A percentile compares a stretch with the other conserved stretches of the same genome.
phyloP scores from a whole-genome alignment of 2,113 vertebrate genomes.

The Acinonyx jubatus region DNA sequence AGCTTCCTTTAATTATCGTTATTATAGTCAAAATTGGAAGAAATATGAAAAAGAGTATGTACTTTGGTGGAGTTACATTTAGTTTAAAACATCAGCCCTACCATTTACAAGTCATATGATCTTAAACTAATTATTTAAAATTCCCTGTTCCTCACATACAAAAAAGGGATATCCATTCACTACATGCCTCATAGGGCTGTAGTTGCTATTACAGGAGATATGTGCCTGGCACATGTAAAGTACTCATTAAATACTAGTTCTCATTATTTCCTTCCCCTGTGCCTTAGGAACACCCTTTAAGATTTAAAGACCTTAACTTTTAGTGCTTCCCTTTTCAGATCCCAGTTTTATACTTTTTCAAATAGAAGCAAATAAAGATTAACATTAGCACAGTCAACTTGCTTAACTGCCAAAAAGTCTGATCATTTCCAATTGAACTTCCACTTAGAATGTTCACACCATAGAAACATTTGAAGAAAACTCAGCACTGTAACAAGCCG shows the following conservation, averaged over 20 bases:
- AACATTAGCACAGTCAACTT: not conserved
- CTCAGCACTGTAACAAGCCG: not conserved
- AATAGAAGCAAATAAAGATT: conserved; percentile 23
- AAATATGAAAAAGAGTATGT: not conserved
- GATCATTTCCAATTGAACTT: conserved; percentile 3
- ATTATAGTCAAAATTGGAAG: not conserved
- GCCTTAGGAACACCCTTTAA: not conserved
- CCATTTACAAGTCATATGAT: not conserved
- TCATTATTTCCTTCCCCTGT: not conserved
- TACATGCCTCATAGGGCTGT: not conserved
- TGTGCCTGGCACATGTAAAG: not conserved
- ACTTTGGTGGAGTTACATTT: not conserved
- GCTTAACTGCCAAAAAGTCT: not conserved
- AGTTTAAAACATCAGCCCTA: not conserved
- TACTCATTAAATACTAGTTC: not conserved
- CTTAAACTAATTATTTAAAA: not conserved
- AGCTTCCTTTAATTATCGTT: not conserved
- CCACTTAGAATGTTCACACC: not conserved
- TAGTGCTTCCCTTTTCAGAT: not conserved
- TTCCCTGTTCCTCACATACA: not conserved
- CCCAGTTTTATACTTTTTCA: conserved; percentile 1
- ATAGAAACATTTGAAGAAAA: conserved; percentile 11
- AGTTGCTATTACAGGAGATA: not conserved
- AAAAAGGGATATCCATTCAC: not conserved
- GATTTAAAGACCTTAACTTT: conserved; percentile 6